Evolutionary conservation across 2,888 invertebrate species (phyloP), one percentile per base, ranked within the genome.

Genomic region (Drosophila prolongata): DNA sequence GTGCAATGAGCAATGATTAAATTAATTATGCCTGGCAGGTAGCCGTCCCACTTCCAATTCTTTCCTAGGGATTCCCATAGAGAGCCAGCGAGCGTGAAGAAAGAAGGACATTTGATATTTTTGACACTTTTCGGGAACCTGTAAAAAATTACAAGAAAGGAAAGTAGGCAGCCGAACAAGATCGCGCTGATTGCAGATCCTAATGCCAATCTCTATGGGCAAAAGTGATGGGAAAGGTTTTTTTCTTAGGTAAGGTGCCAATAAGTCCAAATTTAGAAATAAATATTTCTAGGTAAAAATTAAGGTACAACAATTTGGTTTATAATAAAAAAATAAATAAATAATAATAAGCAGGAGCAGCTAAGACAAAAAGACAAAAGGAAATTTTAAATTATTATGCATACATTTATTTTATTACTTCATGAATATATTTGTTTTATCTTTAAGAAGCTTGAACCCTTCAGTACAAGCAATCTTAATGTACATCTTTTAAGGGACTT

Each of bases 11-110:
- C 89, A 85, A 79, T 87, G 86, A 89, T 87, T 85, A 85, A 85
- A 86, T 86, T 86, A 89, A 86, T 86, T 87, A 86, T 89, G 86
- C 73, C 65, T 65, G 80, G 74, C 85, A 86, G 85, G 85, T 86
- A 89, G 76, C 67, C 14, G 44, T 19, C 16, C 43, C 11, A 19
- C 16, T 34, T 9, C 30, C 14, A 49, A 2, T 16, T 14, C 58
- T 49, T 40, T 57, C 58, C 61, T 73, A 75, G 54, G 40, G 27
- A 42, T 52, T 30, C 46, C 57, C 59, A 84, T 80, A 79, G 81
- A 80, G 70, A 60, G 64, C 73, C 89, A 87, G n/a, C 38, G 60
- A 84, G 89, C 85, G 79, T 73, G 65, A 58, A 59, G 59, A 72
- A 57, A 66, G 46, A 77, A 79, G 85, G 85, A 86, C 82, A 86